Conservation (phyloP, 2,113 vertebrate species). For the Mesoclemmys tuberculata region DNA sequence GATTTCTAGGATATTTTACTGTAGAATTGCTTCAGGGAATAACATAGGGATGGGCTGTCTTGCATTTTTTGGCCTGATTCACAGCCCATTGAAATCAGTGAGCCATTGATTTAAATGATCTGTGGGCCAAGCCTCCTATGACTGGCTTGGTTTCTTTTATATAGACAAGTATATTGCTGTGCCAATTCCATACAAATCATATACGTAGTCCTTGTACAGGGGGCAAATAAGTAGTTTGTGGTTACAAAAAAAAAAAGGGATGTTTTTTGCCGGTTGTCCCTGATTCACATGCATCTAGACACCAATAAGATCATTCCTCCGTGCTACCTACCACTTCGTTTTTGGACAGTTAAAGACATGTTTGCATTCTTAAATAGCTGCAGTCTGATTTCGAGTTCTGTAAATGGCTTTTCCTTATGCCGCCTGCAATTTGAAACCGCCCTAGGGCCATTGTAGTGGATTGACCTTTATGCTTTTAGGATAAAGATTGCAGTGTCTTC, state of each 20-base stretch:
- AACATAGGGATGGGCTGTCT: conserved; percentile 33
- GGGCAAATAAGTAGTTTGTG: background rate
- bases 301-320: background rate
- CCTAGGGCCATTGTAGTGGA: no score
- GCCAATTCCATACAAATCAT: no score
- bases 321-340: background rate
- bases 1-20: conserved; percentile 31
- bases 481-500: background rate
- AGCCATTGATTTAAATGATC: conserved; percentile 27
- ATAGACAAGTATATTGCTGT: background rate
- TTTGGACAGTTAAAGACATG: background rate
- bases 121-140: background rate
- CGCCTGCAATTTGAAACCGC: background rate
- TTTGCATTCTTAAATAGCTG: background rate
- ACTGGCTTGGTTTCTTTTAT: background rate
- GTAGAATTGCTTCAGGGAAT: conserved; percentile 27
- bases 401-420: background rate
- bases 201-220: background rate
- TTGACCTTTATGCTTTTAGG: background rate
- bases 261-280: background rate
- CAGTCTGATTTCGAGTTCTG: background rate
- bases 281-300: background rate
- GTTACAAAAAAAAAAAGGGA: background rate
- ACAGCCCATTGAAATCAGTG: conserved; percentile 47
- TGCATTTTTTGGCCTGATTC: conserved; percentile 59